phyloP scores from a whole-genome alignment of 1,140 invertebrate genomes.

The Galleria mellonella region DNA sequence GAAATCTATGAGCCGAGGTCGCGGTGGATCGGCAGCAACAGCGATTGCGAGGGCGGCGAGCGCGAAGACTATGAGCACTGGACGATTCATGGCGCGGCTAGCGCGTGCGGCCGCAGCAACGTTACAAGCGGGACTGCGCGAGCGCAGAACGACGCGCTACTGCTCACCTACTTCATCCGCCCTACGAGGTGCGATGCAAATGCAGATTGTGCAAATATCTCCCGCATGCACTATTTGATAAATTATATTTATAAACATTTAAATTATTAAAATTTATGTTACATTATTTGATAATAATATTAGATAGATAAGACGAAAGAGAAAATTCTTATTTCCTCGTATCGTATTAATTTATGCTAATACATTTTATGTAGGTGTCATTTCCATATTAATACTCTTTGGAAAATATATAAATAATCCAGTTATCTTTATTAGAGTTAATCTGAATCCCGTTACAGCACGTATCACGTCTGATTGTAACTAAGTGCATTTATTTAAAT shows the following conservation, averaged over 20 bases:
- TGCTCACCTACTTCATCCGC: slow-evolving; percentile 40
- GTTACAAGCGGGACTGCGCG: slow-evolving; percentile 59
- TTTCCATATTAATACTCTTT: too few relatives aligned
- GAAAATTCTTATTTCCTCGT: too few relatives aligned
- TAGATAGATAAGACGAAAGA: too few relatives aligned
- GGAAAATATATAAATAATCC: too few relatives aligned
- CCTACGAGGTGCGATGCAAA: slow-evolving; percentile 43
- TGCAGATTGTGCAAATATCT: slow-evolving; percentile 17
- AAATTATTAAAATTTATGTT: too few relatives aligned
- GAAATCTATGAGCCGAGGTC: slow-evolving; percentile 54
- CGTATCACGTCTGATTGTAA: slow-evolving; percentile 22
- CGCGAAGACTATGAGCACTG: slow-evolving; percentile 38
- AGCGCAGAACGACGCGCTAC: slow-evolving; percentile 33
- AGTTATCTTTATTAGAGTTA: background rate
- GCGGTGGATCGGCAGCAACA: slow-evolving; percentile 35
- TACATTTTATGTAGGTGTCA: too few relatives aligned
- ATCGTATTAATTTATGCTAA: too few relatives aligned
- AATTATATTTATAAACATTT: too few relatives aligned
- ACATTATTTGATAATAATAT: too few relatives aligned
- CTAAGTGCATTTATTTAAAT: slow-evolving; percentile 20
- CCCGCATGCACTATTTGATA: too few relatives aligned
- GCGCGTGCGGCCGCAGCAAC: slow-evolving; percentile 62
- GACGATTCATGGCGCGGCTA: slow-evolving; percentile 50
- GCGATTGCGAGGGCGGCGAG: slow-evolving; percentile 41
- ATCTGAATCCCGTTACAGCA: slow-evolving; percentile 1